phyloP scores from a whole-genome alignment of 2,888 invertebrate genomes.

The Leptogaster cylindrica region DNA sequence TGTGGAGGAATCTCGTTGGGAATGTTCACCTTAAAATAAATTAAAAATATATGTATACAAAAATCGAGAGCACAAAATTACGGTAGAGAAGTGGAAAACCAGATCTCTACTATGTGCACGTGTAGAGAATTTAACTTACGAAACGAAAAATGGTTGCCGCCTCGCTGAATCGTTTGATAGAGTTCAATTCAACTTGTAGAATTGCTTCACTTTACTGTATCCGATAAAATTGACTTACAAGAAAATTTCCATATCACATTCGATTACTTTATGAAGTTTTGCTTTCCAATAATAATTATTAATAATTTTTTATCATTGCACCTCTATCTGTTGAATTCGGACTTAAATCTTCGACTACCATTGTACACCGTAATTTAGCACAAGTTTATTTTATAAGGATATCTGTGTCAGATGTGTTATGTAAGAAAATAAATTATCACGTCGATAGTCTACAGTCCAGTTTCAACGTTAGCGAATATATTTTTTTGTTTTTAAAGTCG shows the following conservation, averaged over 20 bases:
- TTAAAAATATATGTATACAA: background rate
- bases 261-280: background rate
- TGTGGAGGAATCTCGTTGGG: too few relatives aligned
- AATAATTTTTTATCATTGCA: background rate
- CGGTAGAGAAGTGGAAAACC: background rate
- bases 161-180: background rate
- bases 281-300: constrained; percentile 13
- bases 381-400: constrained; percentile 28
- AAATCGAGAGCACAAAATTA: background rate
- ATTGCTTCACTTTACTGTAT: background rate
- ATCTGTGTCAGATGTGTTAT: constrained; percentile 26
- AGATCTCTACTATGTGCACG: background rate
- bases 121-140: background rate
- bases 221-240: too few relatives aligned
- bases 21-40: too few relatives aligned
- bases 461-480: too few relatives aligned
- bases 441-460: background rate
- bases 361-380: constrained; percentile 6
- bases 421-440: constrained; percentile 24
- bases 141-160: background rate
- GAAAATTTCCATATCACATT: background rate
- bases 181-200: background rate
- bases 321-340: background rate
- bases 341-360: background rate
- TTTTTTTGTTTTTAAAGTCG: background rate